These are phyloP conservation scores for Drosophila setosimentum DNA, from an alignment of 2,888 invertebrate genomes.

Conservation along the genomic window DNA sequence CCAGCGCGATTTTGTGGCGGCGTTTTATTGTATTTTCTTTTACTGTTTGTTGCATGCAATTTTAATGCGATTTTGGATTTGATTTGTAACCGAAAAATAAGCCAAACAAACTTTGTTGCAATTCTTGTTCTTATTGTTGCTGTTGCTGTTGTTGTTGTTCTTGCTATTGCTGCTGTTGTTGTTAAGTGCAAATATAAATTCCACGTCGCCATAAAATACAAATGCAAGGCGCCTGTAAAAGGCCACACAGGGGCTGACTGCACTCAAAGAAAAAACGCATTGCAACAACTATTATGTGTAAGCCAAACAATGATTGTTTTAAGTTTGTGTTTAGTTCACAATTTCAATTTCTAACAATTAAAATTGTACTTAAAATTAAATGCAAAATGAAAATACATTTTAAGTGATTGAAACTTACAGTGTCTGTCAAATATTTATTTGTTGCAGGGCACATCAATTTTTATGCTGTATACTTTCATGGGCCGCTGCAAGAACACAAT, in stretches of 20 bases:
- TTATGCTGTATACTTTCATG: constrained; percentile 76
- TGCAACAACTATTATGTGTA: neutral
- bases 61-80: constrained; percentile 79
- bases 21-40: constrained; percentile 7
- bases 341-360: neutral
- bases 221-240: constrained; percentile 30
- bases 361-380: neutral
- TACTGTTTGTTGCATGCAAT: constrained; percentile 67
- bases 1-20: constrained; percentile 28
- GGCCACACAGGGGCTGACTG: neutral
- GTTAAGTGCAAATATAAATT: constrained; percentile 80
- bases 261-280: neutral
- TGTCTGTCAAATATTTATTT: constrained; percentile 73
- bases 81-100: constrained; percentile 80
- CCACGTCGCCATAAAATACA: constrained; percentile 70
- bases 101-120: constrained; percentile 68
- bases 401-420: neutral
- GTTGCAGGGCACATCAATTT: constrained; percentile 70
- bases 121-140: constrained; percentile 29
- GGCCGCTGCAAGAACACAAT: constrained; percentile 69
- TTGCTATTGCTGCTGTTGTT: constrained; percentile 42
- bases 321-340: neutral
- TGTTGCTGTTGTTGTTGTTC: constrained; percentile 37
- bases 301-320: neutral
- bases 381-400: neutral